Conservation (phyloP, 2,888 invertebrate species). For the Idaea biselata region DNA sequence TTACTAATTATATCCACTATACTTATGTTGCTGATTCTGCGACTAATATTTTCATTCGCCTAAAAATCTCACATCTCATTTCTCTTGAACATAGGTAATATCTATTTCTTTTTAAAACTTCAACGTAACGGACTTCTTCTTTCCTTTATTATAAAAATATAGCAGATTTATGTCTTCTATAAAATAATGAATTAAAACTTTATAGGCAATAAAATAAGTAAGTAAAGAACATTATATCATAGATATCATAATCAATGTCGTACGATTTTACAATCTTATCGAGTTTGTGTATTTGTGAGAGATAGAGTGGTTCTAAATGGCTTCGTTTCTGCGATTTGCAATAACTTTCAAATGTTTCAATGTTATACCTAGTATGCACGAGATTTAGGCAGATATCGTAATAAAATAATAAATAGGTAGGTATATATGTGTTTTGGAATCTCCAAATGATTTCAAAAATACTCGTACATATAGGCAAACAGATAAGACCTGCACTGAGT, state of each 20-base stretch:
- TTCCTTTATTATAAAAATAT: not conserved
- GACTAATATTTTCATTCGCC: too few relatives aligned
- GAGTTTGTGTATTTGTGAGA: slow-evolving; percentile 33
- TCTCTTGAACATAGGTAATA: too few relatives aligned
- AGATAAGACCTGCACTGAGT: too few relatives aligned
- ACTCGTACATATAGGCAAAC: too few relatives aligned
- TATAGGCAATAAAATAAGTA: not conserved
- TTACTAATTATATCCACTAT: too few relatives aligned
- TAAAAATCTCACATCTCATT: too few relatives aligned
- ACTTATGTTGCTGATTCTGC: too few relatives aligned
- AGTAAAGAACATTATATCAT: slow-evolving; percentile 34
- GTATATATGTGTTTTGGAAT: not conserved
- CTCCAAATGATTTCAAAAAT: not conserved
- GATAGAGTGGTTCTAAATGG: slow-evolving; percentile 4
- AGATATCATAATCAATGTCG: slow-evolving; percentile 49
- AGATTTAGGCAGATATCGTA: not conserved
- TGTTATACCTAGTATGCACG: not conserved
- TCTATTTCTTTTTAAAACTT: not conserved
- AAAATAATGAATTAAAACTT: not conserved
- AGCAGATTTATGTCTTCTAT: not conserved
- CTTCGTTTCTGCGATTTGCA: not conserved
- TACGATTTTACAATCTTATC: slow-evolving; percentile 68
- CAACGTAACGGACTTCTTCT: not conserved
- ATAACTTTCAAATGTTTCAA: not conserved
- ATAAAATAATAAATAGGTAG: too few relatives aligned